Evolutionary conservation across 2,888 invertebrate genomes (phyloP).

Genomic region (Eilema caniola): DNA sequence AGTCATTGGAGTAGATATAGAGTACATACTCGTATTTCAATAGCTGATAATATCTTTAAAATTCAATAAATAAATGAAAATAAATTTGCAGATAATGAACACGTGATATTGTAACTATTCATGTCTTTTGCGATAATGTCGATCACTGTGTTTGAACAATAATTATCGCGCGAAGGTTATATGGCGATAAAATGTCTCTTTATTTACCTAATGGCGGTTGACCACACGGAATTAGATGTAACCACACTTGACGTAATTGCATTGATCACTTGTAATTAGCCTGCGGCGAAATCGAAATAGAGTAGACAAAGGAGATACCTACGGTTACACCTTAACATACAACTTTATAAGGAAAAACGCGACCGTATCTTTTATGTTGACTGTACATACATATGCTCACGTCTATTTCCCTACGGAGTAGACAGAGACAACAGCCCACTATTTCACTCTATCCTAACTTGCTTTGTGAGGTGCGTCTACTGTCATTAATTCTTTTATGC

Average conservation of each 20-base stretch:
- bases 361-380: too few relatives aligned
- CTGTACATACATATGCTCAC: too few relatives aligned
- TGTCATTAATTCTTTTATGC: too few relatives aligned
- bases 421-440: too few relatives aligned
- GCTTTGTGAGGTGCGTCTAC: too few relatives aligned
- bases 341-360: too few relatives aligned
- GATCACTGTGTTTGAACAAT: conserved; percentile 14
- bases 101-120: not conserved
- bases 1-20: not conserved
- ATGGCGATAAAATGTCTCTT: conserved; percentile 9
- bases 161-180: conserved; percentile 17
- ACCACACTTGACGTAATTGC: not conserved
- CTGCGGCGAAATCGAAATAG: not conserved
- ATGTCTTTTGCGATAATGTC: conserved; percentile 17
- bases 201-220: not conserved
- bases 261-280: not conserved
- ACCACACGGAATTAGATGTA: not conserved
- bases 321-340: too few relatives aligned
- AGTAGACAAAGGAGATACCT: too few relatives aligned
- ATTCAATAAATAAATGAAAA: not conserved
- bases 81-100: not conserved
- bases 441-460: too few relatives aligned
- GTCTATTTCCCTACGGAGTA: too few relatives aligned
- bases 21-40: too few relatives aligned
- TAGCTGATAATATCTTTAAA: not conserved